These are phyloP conservation scores for Orthonychiurus folsomi DNA, from an alignment of 2,888 invertebrate genomes.

Conservation along the genomic window DNA sequence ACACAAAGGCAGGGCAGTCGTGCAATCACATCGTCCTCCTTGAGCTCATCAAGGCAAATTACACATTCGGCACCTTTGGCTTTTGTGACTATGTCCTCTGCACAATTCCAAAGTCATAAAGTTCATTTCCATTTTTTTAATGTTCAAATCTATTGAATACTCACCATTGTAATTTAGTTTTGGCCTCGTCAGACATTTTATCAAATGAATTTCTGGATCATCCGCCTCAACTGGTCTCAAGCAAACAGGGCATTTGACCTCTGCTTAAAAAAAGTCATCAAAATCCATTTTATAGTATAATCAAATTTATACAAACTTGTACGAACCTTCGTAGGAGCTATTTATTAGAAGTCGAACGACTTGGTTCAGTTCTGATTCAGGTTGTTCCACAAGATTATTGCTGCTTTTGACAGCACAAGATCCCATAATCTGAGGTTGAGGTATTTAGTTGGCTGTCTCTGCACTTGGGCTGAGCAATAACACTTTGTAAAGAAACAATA, in stretches of 20 bases:
- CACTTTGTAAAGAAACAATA: too few species aligned
- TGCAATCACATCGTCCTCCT: conserved; percentile 91
- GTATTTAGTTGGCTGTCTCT: too few species aligned
- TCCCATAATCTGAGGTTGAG: conserved; percentile 26
- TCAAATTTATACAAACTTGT: conserved; percentile 3
- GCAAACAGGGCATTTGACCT: conserved; percentile 98
- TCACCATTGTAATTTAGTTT: conserved; percentile 96
- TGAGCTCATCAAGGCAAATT: conserved; percentile 95
- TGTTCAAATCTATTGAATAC: conserved; percentile 41
- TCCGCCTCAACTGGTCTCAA: conserved; percentile 95
- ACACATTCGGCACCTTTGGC: conserved; percentile 95
- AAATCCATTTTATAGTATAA: background rate
- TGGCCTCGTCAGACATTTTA: conserved; percentile 99
- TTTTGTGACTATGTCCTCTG: conserved; percentile 96
- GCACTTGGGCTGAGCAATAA: too few species aligned
- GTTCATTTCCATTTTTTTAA: background rate
- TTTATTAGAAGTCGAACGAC: conserved; percentile 8
- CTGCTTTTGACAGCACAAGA: conserved; percentile 28
- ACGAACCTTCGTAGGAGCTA: conserved; percentile 2
- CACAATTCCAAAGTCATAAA: conserved; percentile 44
- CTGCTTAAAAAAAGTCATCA: conserved; percentile 50
- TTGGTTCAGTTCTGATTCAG: conserved; percentile 12
- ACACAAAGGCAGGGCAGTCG: conserved; percentile 98
- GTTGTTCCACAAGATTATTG: background rate
- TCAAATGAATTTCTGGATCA: conserved; percentile 97